A percentile compares a stretch with the other conserved stretches of the same genome.
phyloP scores from a whole-genome alignment of 1,140 invertebrate species.

The Octopus bimaculoides region DNA sequence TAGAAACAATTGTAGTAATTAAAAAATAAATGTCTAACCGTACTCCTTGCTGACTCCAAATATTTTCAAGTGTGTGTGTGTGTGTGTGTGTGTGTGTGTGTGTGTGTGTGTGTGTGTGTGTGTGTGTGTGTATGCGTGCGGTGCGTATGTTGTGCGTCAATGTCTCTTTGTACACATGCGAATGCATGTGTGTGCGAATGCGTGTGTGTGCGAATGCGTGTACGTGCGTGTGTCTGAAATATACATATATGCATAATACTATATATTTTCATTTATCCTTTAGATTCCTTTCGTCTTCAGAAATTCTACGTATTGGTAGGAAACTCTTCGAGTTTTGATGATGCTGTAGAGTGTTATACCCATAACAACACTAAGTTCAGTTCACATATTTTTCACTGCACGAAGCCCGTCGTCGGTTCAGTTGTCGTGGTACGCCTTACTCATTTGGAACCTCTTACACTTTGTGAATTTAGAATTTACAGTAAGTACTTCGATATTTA shows the following conservation, averaged over 20 bases:
- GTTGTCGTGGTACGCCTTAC: background rate
- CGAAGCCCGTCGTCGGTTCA: background rate
- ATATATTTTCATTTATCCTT: background rate
- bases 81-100: background rate
- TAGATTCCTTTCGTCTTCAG: background rate
- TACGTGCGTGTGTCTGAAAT: background rate
- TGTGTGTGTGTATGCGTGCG: background rate
- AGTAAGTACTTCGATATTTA: background rate
- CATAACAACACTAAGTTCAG: background rate
- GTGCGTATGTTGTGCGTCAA: background rate
- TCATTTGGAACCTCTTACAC: background rate
- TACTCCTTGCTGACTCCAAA: too few relatives aligned
- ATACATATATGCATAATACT: background rate
- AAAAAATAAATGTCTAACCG: too few relatives aligned
- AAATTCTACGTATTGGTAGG: background rate
- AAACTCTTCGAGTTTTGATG: background rate
- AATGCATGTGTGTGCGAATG: background rate
- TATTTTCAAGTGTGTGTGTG: too few relatives aligned
- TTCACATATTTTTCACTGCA: background rate
- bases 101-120: background rate
- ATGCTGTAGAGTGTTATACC: background rate
- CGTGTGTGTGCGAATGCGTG: background rate
- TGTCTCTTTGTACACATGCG: background rate
- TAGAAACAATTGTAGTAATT: too few relatives aligned
- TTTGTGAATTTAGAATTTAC: conserved; percentile 3